These are phyloP conservation scores for Aquatica leii DNA, from an alignment of 2,888 invertebrate species.

Conservation along the genomic window DNA sequence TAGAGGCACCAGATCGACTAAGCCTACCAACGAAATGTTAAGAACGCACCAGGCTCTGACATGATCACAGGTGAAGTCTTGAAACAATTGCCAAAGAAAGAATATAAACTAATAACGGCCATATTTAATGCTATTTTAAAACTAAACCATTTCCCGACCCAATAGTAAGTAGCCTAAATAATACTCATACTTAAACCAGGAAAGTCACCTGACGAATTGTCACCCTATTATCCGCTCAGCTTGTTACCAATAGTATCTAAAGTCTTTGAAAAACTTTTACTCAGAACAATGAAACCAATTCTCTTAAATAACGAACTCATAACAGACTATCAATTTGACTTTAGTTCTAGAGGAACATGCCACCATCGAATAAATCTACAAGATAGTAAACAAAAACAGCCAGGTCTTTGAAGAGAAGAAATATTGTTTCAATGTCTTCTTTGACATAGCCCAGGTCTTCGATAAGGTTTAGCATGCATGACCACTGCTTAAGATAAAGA, in stretches of 20 bases:
- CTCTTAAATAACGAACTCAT: neutral
- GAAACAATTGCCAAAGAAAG: constrained; percentile 5
- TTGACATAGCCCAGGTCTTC: constrained; percentile 44
- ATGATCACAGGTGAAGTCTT: neutral
- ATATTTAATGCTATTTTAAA: neutral
- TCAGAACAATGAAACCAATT: constrained; percentile 3
- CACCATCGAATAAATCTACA: constrained; percentile 38
- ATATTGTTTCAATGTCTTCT: constrained; percentile 41
- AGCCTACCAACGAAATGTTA: constrained; percentile 7
- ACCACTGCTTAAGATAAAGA: constrained; percentile 11
- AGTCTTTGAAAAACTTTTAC: too few species aligned
- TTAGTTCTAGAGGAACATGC: constrained; percentile 29
- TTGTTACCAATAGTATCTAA: constrained; percentile 9
- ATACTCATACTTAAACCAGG: too few species aligned
- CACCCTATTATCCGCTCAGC: neutral
- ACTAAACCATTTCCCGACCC: constrained; percentile 7
- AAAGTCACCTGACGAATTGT: too few species aligned
- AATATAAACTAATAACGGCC: neutral
- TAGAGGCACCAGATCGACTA: constrained; percentile 9
- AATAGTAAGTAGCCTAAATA: neutral
- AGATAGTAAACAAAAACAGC: constrained; percentile 33
- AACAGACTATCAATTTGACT: constrained; percentile 18
- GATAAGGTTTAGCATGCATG: constrained; percentile 44
- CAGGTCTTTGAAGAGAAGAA: constrained; percentile 29
- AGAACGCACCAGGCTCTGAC: neutral